Conservation (phyloP, 1,140 invertebrate species). For the Drosophila parvula region DNA sequence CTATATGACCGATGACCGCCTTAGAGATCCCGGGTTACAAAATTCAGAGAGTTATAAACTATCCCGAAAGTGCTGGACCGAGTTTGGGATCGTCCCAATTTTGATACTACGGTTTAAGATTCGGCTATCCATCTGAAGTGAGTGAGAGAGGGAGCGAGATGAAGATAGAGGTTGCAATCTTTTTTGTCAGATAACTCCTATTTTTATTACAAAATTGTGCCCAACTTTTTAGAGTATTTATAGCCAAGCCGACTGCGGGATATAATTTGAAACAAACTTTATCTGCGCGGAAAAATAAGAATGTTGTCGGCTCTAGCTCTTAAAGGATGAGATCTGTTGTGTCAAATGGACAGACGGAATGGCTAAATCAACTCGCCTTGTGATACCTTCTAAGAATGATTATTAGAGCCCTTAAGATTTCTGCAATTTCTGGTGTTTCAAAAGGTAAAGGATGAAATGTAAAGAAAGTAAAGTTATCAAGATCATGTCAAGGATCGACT, state of each 20-base stretch:
- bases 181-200: too few species aligned
- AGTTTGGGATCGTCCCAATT: background rate
- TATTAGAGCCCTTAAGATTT: background rate
- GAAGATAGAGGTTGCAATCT: background rate
- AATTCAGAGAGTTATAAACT: background rate
- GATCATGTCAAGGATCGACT: background rate
- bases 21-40: background rate
- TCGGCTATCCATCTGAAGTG: background rate
- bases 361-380: too few species aligned
- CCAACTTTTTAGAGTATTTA: too few species aligned
- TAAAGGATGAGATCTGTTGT: too few species aligned
- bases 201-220: too few species aligned
- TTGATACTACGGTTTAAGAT: background rate
- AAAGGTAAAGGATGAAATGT: too few species aligned
- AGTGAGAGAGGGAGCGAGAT: background rate
- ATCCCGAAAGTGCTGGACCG: background rate
- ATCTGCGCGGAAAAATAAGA: too few species aligned
- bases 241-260: too few species aligned
- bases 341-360: background rate
- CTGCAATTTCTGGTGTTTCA: background rate
- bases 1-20: background rate
- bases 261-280: too few species aligned
- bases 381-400: background rate
- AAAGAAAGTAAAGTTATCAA: background rate
- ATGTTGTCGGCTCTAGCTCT: too few species aligned